These are phyloP conservation scores for Caenorhabditis sp. DNA, from an alignment of 2,888 invertebrate genomes.

Conservation along the genomic window DNA sequence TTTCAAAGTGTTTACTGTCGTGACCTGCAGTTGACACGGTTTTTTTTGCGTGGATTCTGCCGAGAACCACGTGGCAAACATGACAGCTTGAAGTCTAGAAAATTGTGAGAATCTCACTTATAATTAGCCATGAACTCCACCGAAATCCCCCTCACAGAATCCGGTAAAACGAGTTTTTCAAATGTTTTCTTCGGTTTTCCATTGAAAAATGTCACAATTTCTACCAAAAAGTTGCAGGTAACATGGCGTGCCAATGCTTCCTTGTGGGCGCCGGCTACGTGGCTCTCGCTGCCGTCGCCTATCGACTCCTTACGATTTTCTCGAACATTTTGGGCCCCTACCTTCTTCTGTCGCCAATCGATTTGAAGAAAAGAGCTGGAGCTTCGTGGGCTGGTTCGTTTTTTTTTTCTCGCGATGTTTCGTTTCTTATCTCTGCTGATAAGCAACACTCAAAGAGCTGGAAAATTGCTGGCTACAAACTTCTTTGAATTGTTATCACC, in stretches of 20 bases:
- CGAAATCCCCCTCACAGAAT: not conserved
- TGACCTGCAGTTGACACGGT: not conserved
- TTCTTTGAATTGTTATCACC: conserved; percentile 7
- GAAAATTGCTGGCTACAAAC: not conserved
- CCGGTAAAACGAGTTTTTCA: not conserved
- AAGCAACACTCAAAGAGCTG: conserved; percentile 10
- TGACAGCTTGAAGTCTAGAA: no score
- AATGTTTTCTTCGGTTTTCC: not conserved
- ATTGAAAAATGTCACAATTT: not conserved
- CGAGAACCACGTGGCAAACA: no score
- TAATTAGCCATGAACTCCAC: not conserved
- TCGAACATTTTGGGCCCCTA: conserved; percentile 76
- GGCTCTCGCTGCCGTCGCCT: conserved; percentile 70
- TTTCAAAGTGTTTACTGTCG: not conserved
- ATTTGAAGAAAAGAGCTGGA: conserved; percentile 79
- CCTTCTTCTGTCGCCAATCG: conserved; percentile 72
- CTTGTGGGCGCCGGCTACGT: conserved; percentile 74
- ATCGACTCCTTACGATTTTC: conserved; percentile 65
- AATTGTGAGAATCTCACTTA: no score
- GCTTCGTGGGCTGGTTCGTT: conserved; percentile 80
- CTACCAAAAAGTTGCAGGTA: conserved; percentile 11
- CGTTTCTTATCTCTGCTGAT: not conserved
- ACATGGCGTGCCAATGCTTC: conserved; percentile 76
- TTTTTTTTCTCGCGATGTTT: not conserved
- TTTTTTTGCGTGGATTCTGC: not conserved